These are phyloP conservation scores for Hirtodrosophila cameraria DNA, from an alignment of 2,888 invertebrate genomes.

Conservation along the genomic window DNA sequence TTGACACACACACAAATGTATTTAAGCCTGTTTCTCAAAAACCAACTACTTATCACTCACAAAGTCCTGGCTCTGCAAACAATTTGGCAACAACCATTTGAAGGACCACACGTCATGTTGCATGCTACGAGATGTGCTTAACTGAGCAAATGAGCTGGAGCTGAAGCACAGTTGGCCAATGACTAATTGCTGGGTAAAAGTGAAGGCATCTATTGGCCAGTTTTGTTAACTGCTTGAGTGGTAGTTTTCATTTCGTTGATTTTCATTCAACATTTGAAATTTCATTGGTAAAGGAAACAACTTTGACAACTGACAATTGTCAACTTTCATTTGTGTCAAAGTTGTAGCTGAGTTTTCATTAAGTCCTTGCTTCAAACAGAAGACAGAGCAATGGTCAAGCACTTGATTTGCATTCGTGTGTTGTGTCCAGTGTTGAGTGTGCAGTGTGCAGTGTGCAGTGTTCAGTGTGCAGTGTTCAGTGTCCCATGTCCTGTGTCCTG, in stretches of 20 bases:
- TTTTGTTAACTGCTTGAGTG: background rate
- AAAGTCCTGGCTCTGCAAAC: too few species aligned
- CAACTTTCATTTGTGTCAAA: conserved; percentile 47
- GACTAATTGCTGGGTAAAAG: conserved; percentile 20
- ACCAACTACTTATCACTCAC: too few species aligned
- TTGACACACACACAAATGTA: too few species aligned
- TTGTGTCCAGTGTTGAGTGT: conserved; percentile 8
- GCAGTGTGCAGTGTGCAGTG: background rate
- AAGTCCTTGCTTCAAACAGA: conserved; percentile 28
- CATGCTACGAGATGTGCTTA: too few species aligned
- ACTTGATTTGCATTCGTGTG: conserved; percentile 40
- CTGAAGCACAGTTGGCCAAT: too few species aligned
- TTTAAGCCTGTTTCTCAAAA: too few species aligned
- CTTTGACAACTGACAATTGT: conserved; percentile 1
- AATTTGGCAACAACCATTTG: too few species aligned
- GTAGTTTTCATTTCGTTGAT: background rate
- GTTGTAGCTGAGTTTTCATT: conserved; percentile 59
- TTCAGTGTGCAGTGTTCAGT: conserved; percentile 1
- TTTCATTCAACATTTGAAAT: conserved; percentile 20
- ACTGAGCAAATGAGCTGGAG: too few species aligned
- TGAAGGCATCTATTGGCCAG: conserved; percentile 16
- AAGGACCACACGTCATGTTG: conserved; percentile 16
- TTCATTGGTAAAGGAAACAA: conserved; percentile 16
- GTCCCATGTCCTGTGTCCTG: background rate
- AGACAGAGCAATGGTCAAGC: conserved; percentile 6